Evolutionary conservation across 2,888 invertebrate species (phyloP), one percentile per base, ranked within the genome.

Genomic region (Drosophila buzzatii): DNA sequence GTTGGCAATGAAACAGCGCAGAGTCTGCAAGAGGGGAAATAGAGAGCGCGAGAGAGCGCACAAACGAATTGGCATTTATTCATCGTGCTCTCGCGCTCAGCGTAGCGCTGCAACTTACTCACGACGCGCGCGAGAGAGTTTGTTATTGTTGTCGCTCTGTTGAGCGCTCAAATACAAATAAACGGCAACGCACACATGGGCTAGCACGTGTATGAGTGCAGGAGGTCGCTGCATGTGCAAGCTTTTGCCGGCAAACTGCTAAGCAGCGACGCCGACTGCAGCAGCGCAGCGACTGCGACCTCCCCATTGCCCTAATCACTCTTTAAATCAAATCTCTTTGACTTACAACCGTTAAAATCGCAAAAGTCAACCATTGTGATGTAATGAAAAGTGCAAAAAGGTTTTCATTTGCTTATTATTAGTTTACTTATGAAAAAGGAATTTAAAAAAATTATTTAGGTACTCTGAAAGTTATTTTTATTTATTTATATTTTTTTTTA

Each of bases 1-100:
- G 44, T 2, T 57, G 81, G 77, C 45, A 76, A 61, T 82, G 87
- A 12, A 87, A 85, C 82, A 76, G 69, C 70, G 70, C 68, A 77
- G 87, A 76, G 77, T 86, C 85, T 89, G 89, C 89, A 73, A 73
- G 62, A 75, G 86, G 89, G 87, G 65, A 81, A 78, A 70, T 33
- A 12, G 12, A 33, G 49, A 31, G 49, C 49, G 62, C 49, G 66
- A 55, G 69, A 47, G 53, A 27, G 35, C 23, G 4, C 31, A 45
- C 23, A 44, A 59, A n/a, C 52, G 53, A 68, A 66, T 57, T 71
- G 66, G 61, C 37, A 23, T n/a, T 14, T 35, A 20, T 20, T 53
- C 41, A 27, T 23, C 20, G 41, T 62, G 60, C 75, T 76, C 71
- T 63, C 63, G 37, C 53, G 45, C 53, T 45, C 37, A 66, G 20